These are phyloP conservation scores for Balaeniceps rex DNA, from an alignment of 2,113 vertebrate genomes.

Conservation along the genomic window DNA sequence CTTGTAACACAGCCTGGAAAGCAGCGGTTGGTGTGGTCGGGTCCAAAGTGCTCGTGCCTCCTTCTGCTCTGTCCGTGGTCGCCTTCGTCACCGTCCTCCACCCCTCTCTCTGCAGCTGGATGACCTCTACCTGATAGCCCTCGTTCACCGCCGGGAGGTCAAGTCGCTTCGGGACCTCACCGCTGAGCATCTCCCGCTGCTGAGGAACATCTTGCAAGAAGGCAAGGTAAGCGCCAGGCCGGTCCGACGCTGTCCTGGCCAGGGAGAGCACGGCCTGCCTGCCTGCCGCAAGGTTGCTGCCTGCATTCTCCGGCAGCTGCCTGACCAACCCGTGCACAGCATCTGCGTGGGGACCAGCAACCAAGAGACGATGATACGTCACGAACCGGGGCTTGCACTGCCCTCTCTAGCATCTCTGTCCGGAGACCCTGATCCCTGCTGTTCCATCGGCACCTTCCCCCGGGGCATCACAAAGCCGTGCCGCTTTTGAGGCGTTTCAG, in stretches of 20 bases:
- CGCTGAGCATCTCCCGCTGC: conserved; percentile 81
- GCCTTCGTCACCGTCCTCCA: accelerated
- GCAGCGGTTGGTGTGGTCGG: background rate
- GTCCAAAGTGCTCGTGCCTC: background rate
- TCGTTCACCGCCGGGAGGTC: conserved; percentile 77
- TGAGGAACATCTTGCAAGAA: conserved; percentile 82
- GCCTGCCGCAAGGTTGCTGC: background rate
- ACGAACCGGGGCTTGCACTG: background rate
- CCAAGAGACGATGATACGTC: accelerated
- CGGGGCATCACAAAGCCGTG: accelerated
- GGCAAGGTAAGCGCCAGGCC: conserved; percentile 77
- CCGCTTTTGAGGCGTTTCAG: accelerated
- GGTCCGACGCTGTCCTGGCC: accelerated
- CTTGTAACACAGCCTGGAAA: background rate
- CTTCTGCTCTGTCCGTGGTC: accelerated
- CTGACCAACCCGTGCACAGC: background rate
- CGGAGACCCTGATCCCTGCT: background rate
- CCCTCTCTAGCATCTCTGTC: background rate
- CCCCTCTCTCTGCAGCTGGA: conserved; percentile 75
- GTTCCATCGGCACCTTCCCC: background rate
- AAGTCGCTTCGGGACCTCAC: conserved; percentile 88
- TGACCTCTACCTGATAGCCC: conserved; percentile 91
- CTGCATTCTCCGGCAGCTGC: background rate
- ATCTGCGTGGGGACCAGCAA: background rate
- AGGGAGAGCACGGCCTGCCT: background rate